Evolutionary conservation across 2,797 vertebrate genomes (phyloP).

Genomic region (Propithecus deckenii): DNA sequence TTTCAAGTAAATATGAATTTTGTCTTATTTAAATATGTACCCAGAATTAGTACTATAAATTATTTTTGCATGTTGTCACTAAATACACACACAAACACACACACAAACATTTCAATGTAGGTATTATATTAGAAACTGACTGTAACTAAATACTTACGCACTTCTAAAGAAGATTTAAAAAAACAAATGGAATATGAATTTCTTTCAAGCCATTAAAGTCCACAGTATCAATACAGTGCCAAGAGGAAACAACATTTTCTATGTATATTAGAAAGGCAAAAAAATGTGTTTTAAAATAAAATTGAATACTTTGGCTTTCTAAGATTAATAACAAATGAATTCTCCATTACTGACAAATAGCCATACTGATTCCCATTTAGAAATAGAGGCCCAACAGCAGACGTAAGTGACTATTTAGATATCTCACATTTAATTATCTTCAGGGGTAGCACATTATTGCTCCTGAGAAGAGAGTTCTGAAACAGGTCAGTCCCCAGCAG

Average conservation of each 20-base stretch:
- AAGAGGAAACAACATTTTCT: slow-evolving; percentile 68
- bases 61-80: slow-evolving; percentile 77
- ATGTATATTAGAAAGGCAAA: slow-evolving; percentile 63
- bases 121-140: slow-evolving; percentile 80
- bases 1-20: slow-evolving; percentile 58
- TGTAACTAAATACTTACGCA: slow-evolving; percentile 81
- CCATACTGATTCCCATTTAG: slow-evolving; percentile 68
- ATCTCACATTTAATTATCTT: slow-evolving; percentile 57
- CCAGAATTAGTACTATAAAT: slow-evolving; percentile 82
- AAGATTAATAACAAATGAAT: slow-evolving; percentile 60
- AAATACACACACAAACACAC: slow-evolving; percentile 58
- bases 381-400: slow-evolving; percentile 59
- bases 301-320: slow-evolving; percentile 66
- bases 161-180: slow-evolving; percentile 60
- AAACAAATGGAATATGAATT: slow-evolving; percentile 66
- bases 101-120: slow-evolving; percentile 66
- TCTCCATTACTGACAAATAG: slow-evolving; percentile 55
- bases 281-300: slow-evolving; percentile 77
- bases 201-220: slow-evolving; percentile 68
- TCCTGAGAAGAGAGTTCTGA: slow-evolving; percentile 63
- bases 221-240: slow-evolving; percentile 68
- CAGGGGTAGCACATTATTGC: background rate
- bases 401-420: slow-evolving; percentile 64
- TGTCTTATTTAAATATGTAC: slow-evolving; percentile 65
- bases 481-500: slow-evolving; percentile 50